phyloP scores from a whole-genome alignment of 2,888 invertebrate species.

The Apodemia hepburni region DNA sequence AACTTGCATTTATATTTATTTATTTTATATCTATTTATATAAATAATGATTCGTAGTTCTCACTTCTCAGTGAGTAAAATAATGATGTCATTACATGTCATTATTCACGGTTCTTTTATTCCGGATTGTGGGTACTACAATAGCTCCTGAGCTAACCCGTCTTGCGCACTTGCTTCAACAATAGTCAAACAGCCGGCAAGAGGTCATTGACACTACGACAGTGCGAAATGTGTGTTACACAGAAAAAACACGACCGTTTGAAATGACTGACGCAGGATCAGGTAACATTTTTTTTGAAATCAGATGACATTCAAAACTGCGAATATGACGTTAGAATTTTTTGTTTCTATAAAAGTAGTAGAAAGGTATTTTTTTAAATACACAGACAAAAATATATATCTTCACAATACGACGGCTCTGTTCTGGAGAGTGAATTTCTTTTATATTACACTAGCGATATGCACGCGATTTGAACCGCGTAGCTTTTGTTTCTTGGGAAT shows the following conservation, averaged over 20 bases:
- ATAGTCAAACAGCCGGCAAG: slow-evolving; percentile 72
- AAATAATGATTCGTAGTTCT: not conserved
- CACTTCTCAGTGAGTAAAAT: slow-evolving; percentile 43
- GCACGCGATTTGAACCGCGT: too few species aligned
- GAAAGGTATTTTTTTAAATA: too few species aligned
- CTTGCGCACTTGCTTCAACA: slow-evolving; percentile 60
- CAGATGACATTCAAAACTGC: not conserved
- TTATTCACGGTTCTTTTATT: slow-evolving; percentile 73
- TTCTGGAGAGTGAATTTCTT: too few species aligned
- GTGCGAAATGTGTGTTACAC: slow-evolving; percentile 67
- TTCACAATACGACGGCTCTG: too few species aligned
- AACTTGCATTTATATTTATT: not conserved
- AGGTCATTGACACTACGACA: slow-evolving; percentile 68
- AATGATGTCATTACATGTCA: slow-evolving; percentile 71
- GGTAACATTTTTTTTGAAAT: not conserved
- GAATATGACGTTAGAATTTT: not conserved
- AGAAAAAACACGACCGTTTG: slow-evolving; percentile 60
- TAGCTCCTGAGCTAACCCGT: slow-evolving; percentile 53
- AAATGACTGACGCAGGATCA: slow-evolving; percentile 24
- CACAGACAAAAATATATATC: too few species aligned
- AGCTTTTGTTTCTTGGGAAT: too few species aligned
- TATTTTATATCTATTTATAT: too few species aligned
- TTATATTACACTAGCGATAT: too few species aligned
- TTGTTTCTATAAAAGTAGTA: too few species aligned
- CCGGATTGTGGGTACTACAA: slow-evolving; percentile 59